Evolutionary conservation across 2,113 vertebrate species (phyloP).

Genomic region (Coturnix japonica): DNA sequence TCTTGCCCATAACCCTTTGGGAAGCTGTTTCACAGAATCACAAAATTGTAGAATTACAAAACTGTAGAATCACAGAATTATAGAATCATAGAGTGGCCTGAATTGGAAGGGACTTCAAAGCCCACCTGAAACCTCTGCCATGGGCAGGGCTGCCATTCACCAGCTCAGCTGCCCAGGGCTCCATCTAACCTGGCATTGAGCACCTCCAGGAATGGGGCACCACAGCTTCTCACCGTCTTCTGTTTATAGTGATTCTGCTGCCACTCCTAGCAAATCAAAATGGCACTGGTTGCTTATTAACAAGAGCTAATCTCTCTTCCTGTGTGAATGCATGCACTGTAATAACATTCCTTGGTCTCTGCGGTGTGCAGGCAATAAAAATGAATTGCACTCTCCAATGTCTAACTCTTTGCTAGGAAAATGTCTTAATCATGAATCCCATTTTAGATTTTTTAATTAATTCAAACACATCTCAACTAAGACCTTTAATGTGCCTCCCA

Average conservation of each 20-base stretch:
- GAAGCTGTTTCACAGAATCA: neutral
- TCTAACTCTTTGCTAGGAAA: neutral
- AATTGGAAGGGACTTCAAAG: neutral
- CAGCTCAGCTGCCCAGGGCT: neutral
- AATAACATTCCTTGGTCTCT: neutral
- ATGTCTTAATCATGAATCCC: neutral
- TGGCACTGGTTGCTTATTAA: neutral
- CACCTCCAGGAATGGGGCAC: neutral
- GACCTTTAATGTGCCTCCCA: neutral
- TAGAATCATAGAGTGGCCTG: neutral
- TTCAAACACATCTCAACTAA: neutral
- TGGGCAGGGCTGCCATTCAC: too few relatives aligned
- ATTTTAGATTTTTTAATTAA: neutral
- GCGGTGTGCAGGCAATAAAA: neutral
- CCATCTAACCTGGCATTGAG: neutral
- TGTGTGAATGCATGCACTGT: neutral
- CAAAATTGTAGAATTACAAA: too few relatives aligned
- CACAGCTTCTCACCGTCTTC: neutral
- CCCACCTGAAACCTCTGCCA: neutral
- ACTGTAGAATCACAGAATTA: too few relatives aligned
- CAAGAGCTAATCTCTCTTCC: neutral
- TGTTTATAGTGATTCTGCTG: neutral
- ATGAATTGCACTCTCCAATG: neutral
- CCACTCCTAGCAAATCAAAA: neutral
- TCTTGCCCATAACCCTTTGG: constrained; percentile 76